Conservation (phyloP, 2,113 vertebrate genomes). For the Desmodus rotundus region DNA sequence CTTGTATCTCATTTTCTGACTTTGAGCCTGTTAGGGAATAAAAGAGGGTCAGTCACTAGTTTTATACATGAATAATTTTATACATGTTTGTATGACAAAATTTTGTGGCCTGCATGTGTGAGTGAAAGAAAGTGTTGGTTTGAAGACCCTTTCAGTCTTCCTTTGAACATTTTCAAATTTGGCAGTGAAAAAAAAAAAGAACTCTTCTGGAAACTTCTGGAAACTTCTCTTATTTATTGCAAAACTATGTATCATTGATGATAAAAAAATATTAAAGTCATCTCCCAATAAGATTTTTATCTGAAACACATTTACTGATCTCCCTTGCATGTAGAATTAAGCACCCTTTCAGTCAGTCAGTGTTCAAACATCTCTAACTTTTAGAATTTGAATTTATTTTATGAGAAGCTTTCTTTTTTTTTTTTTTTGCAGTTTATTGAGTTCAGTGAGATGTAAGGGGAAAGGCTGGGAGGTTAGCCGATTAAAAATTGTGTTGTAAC, state of each 20-base stretch:
- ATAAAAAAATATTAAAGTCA: conserved; percentile 61
- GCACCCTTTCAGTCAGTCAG: conserved; percentile 45
- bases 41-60: conserved; percentile 48
- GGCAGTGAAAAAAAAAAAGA: conserved; percentile 35
- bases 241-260: conserved; percentile 71
- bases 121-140: background rate
- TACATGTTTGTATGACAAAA: background rate
- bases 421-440: background rate
- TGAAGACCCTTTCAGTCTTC: conserved; percentile 43
- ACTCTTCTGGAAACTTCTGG: conserved; percentile 20
- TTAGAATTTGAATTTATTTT: conserved; percentile 70
- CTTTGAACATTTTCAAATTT: conserved; percentile 51
- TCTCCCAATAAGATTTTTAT: conserved; percentile 70
- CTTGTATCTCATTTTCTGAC: conserved; percentile 82
- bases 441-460: background rate
- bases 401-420: background rate
- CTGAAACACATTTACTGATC: conserved; percentile 73
- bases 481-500: background rate
- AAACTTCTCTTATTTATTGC: conserved; percentile 63
- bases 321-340: conserved; percentile 56
- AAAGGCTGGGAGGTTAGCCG: background rate
- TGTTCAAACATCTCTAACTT: conserved; percentile 69
- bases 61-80: conserved; percentile 50
- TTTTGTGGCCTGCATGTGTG: background rate
- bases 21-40: conserved; percentile 77